These are phyloP conservation scores for Todus mexicanus DNA, from an alignment of 2,797 vertebrate species.

Conservation along the genomic window DNA sequence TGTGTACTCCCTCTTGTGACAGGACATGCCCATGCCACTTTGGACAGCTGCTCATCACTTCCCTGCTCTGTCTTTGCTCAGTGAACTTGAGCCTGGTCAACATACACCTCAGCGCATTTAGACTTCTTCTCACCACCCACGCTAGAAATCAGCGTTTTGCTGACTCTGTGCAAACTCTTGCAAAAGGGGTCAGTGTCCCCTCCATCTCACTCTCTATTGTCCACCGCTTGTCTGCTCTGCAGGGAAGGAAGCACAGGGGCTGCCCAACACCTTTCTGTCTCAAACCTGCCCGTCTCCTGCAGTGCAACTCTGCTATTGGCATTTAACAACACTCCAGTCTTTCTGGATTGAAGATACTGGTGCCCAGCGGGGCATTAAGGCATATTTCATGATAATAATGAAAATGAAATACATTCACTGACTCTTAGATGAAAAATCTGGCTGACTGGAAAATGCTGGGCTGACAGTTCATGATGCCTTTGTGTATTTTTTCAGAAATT, in stretches of 20 bases:
- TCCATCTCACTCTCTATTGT: neutral
- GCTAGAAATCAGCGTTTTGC: neutral
- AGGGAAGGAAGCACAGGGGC: neutral
- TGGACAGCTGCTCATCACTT: neutral
- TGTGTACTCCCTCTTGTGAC: neutral
- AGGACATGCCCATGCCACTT: fast-evolving
- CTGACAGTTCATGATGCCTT: slow-evolving; percentile 18
- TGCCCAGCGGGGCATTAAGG: neutral
- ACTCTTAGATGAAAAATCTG: neutral
- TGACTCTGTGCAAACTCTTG: neutral
- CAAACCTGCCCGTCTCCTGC: neutral
- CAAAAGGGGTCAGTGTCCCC: neutral
- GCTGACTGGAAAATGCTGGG: neutral
- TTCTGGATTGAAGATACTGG: neutral
- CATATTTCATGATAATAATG: neutral
- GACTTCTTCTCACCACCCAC: neutral
- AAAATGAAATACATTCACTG: neutral
- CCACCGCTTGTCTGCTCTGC: neutral
- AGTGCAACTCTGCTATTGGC: neutral
- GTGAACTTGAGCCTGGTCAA: neutral
- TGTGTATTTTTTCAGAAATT: neutral
- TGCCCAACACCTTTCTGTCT: neutral
- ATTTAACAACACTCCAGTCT: neutral
- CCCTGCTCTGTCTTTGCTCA: neutral
- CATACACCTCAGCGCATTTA: neutral